These are phyloP conservation scores for Salarias fasciatus DNA, from an alignment of 2,797 vertebrate species.

Conservation along the genomic window DNA sequence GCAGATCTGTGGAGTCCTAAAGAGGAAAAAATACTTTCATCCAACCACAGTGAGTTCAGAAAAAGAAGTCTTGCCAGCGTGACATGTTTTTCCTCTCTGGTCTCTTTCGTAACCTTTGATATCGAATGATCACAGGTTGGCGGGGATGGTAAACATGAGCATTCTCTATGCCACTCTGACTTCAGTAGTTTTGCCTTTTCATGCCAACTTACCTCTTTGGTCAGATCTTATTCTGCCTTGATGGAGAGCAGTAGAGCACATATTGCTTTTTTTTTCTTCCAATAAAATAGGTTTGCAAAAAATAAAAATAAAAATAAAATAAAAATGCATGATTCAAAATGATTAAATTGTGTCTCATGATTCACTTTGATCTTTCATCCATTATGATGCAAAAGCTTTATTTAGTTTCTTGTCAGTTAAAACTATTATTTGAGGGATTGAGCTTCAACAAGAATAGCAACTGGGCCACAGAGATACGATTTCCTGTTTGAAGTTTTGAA, in stretches of 20 bases:
- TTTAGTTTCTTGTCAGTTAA: slow-evolving; percentile 17
- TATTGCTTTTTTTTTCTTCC: neutral
- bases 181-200: slow-evolving; percentile 4
- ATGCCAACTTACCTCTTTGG: neutral
- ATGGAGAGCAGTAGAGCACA: too few relatives aligned
- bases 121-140: slow-evolving; percentile 46
- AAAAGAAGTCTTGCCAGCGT: slow-evolving; percentile 21
- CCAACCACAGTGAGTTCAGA: slow-evolving; percentile 22
- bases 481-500: slow-evolving; percentile 1
- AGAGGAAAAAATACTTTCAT: too few relatives aligned
- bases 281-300: slow-evolving; percentile 3
- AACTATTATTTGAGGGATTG: slow-evolving; percentile 26
- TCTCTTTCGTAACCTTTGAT: slow-evolving; percentile 54
- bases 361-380: slow-evolving; percentile 4
- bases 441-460: slow-evolving; percentile 2
- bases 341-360: slow-evolving; percentile 11
- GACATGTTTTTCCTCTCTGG: slow-evolving; percentile 45
- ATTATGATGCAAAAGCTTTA: slow-evolving; percentile 9
- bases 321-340: slow-evolving; percentile 25
- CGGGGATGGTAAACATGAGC: slow-evolving; percentile 42
- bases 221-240: slow-evolving; percentile 4
- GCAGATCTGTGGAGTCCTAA: neutral
- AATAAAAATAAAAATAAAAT: too few relatives aligned
- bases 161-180: neutral
- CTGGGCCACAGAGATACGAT: slow-evolving; percentile 7